Percentiles rank a stretch among this genome's conserved stretches.
These are phyloP conservation scores for Cuculus canorus DNA, from an alignment of 2,797 vertebrate genomes.

Conservation along the genomic window DNA sequence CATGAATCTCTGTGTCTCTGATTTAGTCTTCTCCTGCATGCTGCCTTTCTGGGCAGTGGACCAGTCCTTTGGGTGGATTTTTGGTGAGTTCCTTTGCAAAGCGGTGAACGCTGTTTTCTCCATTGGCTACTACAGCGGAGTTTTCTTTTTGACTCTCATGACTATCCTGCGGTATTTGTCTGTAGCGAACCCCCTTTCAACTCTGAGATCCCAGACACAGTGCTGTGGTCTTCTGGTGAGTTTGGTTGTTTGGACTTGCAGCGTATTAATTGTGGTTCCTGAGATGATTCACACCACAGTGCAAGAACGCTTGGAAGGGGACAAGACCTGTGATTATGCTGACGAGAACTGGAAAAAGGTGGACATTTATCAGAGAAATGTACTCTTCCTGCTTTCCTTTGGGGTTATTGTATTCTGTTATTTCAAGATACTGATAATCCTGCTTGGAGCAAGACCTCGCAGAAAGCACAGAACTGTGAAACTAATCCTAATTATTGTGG, in stretches of 20 bases:
- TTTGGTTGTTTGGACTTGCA: slow-evolving; percentile 80
- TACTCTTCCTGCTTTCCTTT: slow-evolving; percentile 83
- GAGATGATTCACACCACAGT: slow-evolving; percentile 73
- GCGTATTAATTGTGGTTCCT: slow-evolving; percentile 78
- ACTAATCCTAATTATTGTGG: slow-evolving; percentile 88
- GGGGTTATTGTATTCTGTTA: slow-evolving; percentile 87
- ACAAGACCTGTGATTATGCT: slow-evolving; percentile 68
- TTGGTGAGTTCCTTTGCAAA: slow-evolving; percentile 85
- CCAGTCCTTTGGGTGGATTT: slow-evolving; percentile 80
- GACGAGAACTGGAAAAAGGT: slow-evolving; percentile 54
- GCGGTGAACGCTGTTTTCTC: slow-evolving; percentile 83
- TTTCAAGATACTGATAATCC: slow-evolving; percentile 81
- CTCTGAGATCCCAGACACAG: slow-evolving; percentile 70
- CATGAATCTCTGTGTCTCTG: slow-evolving; percentile 90
- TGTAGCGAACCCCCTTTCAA: slow-evolving; percentile 85
- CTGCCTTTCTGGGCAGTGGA: slow-evolving; percentile 87
- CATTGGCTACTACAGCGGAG: slow-evolving; percentile 88
- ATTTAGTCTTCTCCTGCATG: slow-evolving; percentile 86
- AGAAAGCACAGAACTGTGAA: slow-evolving; percentile 85
- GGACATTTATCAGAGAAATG: slow-evolving; percentile 84
- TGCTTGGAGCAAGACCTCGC: slow-evolving; percentile 80
- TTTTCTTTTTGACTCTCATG: slow-evolving; percentile 89
- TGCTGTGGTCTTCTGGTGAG: slow-evolving; percentile 73
- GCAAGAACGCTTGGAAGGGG: not conserved
- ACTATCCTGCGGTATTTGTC: slow-evolving; percentile 87